Evolutionary conservation across 2,797 vertebrate genomes (phyloP), one percentile per base, ranked within the genome.

Genomic region (Manis javanica): DNA sequence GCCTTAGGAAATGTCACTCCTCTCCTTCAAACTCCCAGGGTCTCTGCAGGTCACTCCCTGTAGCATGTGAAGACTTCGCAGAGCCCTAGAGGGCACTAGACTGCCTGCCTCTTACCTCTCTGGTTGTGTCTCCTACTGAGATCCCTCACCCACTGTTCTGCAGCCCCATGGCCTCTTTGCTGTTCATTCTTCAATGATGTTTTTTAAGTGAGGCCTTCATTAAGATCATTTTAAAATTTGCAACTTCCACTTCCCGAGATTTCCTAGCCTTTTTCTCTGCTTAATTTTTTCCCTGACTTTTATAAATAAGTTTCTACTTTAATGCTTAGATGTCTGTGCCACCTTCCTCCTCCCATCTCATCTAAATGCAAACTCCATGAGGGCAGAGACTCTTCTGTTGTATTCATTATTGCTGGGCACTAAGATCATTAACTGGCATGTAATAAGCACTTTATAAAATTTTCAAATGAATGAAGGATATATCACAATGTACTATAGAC

Each of bases 51-150:
- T 13, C 55, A 42, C 5, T 10, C 23, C 10, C 2, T 9, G 5
- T 29, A 26, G 19, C 10, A 1, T n/a, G 8, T 7, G 26, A 61
- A 39, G 31, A 15, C 23, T 31, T 57, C 24, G 4, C 16, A 39
- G 6, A 37, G 16, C 18, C 15, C 18, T 55, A 29, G 31, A n/a
- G 2, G 18, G 15, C 26, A n/a, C 34, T 26, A 24, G 16, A 46
- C 19, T 68, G 13, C 5, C 75, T 3, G 7, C 29, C 3, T n/a
- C 10, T n/a, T 5, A 12, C 18, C 10, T 61, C 29, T 51, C n/a
- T 2, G 7, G n/a, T 7, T 26, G 7, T 51, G 5, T 5, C 1
- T 63, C 12, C 23, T 29, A 1, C 49, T 39, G 9, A 14, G 18
- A 14, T 29, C 18, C 0, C 10, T 53, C 24, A 7, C 4, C 90